These are phyloP conservation scores for Ypsolopha sequella DNA, from an alignment of 2,888 invertebrate species.

Conservation along the genomic window DNA sequence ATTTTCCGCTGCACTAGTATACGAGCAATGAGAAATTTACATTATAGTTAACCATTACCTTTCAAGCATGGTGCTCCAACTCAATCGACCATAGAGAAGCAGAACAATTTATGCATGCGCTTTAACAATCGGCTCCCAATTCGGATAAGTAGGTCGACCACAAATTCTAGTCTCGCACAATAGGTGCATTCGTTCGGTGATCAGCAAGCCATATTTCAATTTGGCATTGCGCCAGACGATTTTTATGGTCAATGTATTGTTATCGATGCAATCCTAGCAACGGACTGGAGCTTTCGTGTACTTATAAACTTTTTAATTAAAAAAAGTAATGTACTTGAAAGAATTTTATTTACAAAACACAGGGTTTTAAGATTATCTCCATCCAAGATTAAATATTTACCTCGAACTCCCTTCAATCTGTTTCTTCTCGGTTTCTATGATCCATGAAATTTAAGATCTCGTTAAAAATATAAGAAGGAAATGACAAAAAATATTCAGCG, in stretches of 20 bases:
- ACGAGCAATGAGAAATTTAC: too few species aligned
- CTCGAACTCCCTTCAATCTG: too few species aligned
- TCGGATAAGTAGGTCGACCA: conserved; percentile 50
- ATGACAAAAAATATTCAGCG: too few species aligned
- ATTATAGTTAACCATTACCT: background rate
- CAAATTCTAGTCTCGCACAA: conserved; percentile 39
- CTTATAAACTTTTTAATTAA: too few species aligned
- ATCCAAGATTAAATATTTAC: too few species aligned
- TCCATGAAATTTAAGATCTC: too few species aligned
- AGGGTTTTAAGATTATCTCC: too few species aligned
- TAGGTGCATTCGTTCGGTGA: conserved; percentile 37
- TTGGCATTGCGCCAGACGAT: conserved; percentile 42
- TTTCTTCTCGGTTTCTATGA: too few species aligned
- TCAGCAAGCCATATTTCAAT: conserved; percentile 48
- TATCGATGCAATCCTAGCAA: conserved; percentile 23
- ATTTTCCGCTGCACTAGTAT: too few species aligned
- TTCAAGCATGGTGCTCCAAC: background rate
- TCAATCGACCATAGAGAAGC: background rate
- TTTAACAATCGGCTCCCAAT: conserved; percentile 19
- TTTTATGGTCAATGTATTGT: conserved; percentile 43
- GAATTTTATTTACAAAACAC: too few species aligned
- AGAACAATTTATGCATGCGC: conserved; percentile 16
- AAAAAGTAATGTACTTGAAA: too few species aligned
- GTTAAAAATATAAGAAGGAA: too few species aligned
- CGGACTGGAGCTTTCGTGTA: conserved; percentile 6